phyloP scores from a whole-genome alignment of 2,797 vertebrate species.

The Chrosomus eos region DNA sequence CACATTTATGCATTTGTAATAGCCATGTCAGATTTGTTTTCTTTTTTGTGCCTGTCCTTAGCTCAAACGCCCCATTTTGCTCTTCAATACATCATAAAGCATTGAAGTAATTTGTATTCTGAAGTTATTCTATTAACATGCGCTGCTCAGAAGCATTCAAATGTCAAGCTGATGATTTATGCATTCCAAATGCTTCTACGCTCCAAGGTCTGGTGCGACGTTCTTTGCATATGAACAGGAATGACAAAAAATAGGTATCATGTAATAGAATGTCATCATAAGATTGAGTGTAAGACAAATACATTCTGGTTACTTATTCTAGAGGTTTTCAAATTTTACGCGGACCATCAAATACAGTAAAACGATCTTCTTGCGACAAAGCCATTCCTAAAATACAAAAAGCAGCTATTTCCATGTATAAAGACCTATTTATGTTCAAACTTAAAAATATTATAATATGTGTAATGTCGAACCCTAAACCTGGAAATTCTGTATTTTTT shows the following conservation, averaged over 20 bases:
- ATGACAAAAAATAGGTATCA: constrained; percentile 37
- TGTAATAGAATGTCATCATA: constrained; percentile 35
- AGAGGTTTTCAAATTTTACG: neutral
- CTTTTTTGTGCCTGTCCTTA: neutral
- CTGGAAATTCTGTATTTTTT: neutral
- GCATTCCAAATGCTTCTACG: constrained; percentile 36
- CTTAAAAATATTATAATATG: neutral
- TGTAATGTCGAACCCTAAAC: too few species aligned
- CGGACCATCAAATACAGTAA: neutral
- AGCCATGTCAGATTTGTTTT: constrained; percentile 15
- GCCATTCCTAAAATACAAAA: neutral
- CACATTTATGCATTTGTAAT: constrained; percentile 11
- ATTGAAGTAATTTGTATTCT: constrained; percentile 26
- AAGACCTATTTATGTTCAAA: neutral
- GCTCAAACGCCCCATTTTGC: neutral
- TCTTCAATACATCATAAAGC: constrained; percentile 34
- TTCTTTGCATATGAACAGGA: constrained; percentile 45
- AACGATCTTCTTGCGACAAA: neutral
- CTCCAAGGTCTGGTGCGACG: constrained; percentile 27
- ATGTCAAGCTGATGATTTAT: constrained; percentile 47
- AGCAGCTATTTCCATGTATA: neutral
- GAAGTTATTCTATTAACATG: constrained; percentile 44
- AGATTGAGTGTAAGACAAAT: constrained; percentile 26
- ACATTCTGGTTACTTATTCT: neutral
- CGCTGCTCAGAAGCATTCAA: constrained; percentile 42